Evolutionary conservation across 2,888 invertebrate species (phyloP).

Genomic region (Agriopis leucophaearia): DNA sequence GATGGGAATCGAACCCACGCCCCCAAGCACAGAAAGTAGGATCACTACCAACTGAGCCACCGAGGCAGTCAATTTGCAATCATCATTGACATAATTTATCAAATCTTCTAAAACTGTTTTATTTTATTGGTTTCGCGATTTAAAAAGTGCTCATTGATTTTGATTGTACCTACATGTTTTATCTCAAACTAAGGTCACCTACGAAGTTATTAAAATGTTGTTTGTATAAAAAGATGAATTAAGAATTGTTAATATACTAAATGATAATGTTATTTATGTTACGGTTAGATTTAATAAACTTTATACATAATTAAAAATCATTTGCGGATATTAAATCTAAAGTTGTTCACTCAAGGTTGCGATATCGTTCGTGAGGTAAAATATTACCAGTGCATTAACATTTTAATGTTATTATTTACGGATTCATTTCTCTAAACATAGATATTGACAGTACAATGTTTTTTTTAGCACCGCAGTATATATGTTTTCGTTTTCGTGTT

Average conservation of each 20-base stretch:
- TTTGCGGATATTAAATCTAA: background rate
- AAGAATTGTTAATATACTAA: background rate
- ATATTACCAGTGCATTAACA: background rate
- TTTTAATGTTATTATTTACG: background rate
- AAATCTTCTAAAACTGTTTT: too few species aligned
- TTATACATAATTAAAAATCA: background rate
- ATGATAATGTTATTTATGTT: background rate
- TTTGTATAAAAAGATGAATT: background rate
- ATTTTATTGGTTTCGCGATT: too few species aligned
- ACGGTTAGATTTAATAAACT: background rate
- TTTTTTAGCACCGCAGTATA: background rate
- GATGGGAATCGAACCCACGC: too few species aligned
- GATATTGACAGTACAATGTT: background rate
- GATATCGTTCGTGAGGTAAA: conserved; percentile 1
- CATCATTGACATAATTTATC: too few species aligned
- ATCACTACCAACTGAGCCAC: too few species aligned
- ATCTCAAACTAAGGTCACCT: background rate
- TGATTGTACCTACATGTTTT: background rate
- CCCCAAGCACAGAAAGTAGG: too few species aligned
- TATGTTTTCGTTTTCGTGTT: too few species aligned
- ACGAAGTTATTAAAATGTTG: background rate
- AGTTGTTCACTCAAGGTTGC: background rate
- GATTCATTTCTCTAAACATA: background rate
- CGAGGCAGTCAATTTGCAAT: too few species aligned
- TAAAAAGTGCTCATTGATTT: background rate